phyloP scores from a whole-genome alignment of 2,113 vertebrate genomes.

The Bambusicola thoracicus region DNA sequence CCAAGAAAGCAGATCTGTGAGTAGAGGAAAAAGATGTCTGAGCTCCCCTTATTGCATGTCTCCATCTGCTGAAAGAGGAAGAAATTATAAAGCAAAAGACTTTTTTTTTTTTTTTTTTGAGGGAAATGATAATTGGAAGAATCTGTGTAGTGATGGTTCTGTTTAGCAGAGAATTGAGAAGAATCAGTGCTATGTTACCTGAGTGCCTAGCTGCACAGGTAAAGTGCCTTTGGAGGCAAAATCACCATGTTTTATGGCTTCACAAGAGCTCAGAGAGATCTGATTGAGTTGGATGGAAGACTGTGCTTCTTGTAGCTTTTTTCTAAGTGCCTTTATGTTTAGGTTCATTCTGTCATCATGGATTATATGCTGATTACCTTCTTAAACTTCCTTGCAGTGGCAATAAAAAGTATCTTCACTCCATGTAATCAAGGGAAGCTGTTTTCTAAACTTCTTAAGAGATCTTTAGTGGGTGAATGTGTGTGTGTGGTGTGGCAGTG shows the following conservation, averaged over 20 bases:
- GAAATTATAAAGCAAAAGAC: neutral
- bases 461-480: neutral
- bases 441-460: neutral
- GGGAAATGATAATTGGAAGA: neutral
- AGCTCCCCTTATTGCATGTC: neutral
- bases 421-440: neutral
- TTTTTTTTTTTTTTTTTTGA: neutral
- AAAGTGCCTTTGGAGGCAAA: neutral
- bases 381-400: neutral
- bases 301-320: neutral
- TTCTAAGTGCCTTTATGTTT: neutral
- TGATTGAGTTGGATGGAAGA: neutral
- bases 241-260: rapidly evolving
- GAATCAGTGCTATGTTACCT: neutral
- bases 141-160: neutral
- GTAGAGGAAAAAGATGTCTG: neutral
- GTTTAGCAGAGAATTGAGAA: neutral
- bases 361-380: neutral
- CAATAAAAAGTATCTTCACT: neutral
- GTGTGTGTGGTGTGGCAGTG: neutral
- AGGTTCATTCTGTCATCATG: neutral
- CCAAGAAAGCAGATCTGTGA: neutral
- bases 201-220: neutral
- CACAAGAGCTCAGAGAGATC: neutral
- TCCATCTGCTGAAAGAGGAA: neutral